A percentile compares a stretch with the other conserved stretches of the same genome.
Evolutionary conservation across 1,140 invertebrate species (phyloP).

Genomic region (Neelides sp.): DNA sequence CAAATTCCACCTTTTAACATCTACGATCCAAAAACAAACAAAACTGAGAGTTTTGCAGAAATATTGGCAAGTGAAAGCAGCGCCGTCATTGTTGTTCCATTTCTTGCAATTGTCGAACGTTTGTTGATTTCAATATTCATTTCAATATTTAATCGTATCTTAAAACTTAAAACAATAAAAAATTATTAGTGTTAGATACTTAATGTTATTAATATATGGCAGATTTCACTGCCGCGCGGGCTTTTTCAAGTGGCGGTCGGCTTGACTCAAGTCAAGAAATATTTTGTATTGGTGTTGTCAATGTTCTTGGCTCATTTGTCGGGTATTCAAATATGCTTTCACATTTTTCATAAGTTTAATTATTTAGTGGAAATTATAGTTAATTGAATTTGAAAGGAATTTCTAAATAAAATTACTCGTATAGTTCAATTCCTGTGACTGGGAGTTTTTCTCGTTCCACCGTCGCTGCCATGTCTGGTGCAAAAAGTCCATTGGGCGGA

Average conservation of each 20-base stretch:
- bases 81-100: constrained; percentile 62
- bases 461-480: constrained; percentile 78
- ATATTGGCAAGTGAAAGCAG: constrained; percentile 59
- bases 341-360: too few species aligned
- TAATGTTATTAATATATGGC: too few species aligned
- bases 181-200: too few species aligned
- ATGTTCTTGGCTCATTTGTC: constrained; percentile 76
- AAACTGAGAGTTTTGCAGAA: constrained; percentile 43
- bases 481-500: constrained; percentile 69
- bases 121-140: too few species aligned
- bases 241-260: constrained; percentile 44
- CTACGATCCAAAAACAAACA: constrained; percentile 41
- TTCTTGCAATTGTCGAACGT: constrained; percentile 67
- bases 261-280: constrained; percentile 75
- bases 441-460: constrained; percentile 75
- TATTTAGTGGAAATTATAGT: too few species aligned
- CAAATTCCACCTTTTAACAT: constrained; percentile 49
- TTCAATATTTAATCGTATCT: too few species aligned
- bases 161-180: too few species aligned
- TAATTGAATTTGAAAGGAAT: too few species aligned
- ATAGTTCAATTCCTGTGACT: constrained; percentile 59
- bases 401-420: too few species aligned
- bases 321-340: too few species aligned
- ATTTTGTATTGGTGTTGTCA: constrained; percentile 56
- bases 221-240: constrained; percentile 35